Conservation (phyloP, 2,113 vertebrate genomes). For the Microtus ochrogaster region DNA sequence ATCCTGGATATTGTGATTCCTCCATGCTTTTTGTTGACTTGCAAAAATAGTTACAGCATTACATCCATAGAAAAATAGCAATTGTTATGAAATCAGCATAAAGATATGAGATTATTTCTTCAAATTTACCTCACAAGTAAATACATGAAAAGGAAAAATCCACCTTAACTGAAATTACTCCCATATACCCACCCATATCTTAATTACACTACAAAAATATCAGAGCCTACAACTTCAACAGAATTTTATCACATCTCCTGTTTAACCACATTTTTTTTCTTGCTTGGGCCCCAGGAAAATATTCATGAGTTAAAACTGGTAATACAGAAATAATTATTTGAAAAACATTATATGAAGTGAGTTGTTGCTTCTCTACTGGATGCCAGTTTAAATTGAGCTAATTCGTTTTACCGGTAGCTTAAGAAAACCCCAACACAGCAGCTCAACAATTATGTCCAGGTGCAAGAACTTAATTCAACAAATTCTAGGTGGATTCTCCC, state of each 20-base stretch:
- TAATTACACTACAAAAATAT: conserved; percentile 64
- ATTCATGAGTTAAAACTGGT: conserved; percentile 87
- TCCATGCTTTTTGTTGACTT: conserved; percentile 61
- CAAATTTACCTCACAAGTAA: conserved; percentile 22
- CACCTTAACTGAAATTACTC: conserved; percentile 61
- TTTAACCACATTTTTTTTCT: conserved; percentile 72
- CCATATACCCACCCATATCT: conserved; percentile 13
- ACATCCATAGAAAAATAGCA: conserved; percentile 53
- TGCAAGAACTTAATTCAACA: conserved; percentile 99
- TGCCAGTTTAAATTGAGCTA: conserved; percentile 95
- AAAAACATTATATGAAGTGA: conserved; percentile 93
- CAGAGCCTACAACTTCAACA: conserved; percentile 49
- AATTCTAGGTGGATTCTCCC: conserved; percentile 96
- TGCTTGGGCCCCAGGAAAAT: conserved; percentile 84
- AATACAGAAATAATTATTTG: conserved; percentile 91
- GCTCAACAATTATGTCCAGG: conserved; percentile 98
- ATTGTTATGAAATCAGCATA: conserved; percentile 2
- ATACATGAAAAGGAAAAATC: conserved; percentile 46
- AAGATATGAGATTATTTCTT: neutral
- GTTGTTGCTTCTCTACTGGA: conserved; percentile 93
- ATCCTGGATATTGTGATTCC: conserved; percentile 63
- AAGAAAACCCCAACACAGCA: conserved; percentile 97
- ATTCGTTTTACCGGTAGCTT: conserved; percentile 95
- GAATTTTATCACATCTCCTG: conserved; percentile 61
- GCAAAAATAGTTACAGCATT: conserved; percentile 49